phyloP scores from a whole-genome alignment of 1,140 invertebrate species.

The Theocolax elegans region DNA sequence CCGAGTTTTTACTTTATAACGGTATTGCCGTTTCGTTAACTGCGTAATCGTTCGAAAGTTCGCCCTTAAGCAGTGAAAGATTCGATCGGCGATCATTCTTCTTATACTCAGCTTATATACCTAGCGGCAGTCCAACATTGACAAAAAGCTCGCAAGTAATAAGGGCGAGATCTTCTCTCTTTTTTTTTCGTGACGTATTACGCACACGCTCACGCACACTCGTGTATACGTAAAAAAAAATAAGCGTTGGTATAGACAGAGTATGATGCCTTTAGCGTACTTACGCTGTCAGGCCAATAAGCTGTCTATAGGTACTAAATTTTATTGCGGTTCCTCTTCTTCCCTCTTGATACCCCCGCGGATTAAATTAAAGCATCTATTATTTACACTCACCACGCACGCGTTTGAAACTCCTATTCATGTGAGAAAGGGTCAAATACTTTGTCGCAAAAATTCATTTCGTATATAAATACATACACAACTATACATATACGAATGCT shows the following conservation, averaged over 20 bases:
- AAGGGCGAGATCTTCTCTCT: neutral
- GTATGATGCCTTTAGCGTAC: slow-evolving; percentile 22
- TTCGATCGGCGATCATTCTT: neutral
- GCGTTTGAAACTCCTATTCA: neutral
- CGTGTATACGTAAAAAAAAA: neutral
- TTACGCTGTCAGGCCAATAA: slow-evolving; percentile 34
- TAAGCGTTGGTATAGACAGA: no score
- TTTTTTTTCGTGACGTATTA: slow-evolving; percentile 1
- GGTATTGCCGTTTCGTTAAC: neutral
- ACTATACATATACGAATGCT: no score
- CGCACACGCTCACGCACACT: neutral
- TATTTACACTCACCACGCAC: slow-evolving; percentile 25
- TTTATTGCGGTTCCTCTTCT: slow-evolving; percentile 35
- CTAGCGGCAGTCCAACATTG: neutral
- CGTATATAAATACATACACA: no score
- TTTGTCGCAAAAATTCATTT: no score
- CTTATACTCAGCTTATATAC: no score
- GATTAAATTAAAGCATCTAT: slow-evolving; percentile 39
- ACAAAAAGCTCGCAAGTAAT: slow-evolving; percentile 19
- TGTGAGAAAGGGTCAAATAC: neutral
- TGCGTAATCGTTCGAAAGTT: neutral
- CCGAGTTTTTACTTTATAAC: neutral
- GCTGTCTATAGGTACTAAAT: slow-evolving; percentile 37
- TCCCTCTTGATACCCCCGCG: neutral
- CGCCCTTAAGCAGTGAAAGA: neutral